phyloP scores from a whole-genome alignment of 2,888 invertebrate genomes.

The Euclidia mi region DNA sequence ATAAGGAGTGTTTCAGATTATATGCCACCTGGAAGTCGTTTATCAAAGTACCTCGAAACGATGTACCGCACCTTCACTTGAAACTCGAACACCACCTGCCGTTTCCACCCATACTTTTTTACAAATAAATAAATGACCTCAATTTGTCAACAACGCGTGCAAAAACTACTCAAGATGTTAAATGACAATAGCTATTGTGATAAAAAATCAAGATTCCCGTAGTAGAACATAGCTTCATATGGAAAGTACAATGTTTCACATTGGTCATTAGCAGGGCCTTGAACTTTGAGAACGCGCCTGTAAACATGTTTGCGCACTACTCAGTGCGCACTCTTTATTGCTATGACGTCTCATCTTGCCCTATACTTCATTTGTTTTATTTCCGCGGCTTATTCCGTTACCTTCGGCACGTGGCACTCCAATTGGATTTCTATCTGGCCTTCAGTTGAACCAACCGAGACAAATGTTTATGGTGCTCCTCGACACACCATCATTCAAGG shows the following conservation, averaged over 20 bases:
- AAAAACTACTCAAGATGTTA: background rate
- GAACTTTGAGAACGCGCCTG: conserved; percentile 83
- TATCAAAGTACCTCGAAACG: conserved; percentile 44
- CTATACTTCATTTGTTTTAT: conserved; percentile 64
- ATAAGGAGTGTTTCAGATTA: conserved; percentile 30
- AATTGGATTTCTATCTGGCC: conserved; percentile 50
- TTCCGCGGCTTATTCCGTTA: conserved; percentile 72
- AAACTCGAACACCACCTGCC: conserved; percentile 56
- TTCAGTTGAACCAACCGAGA: conserved; percentile 43
- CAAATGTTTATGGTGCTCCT: conserved; percentile 49
- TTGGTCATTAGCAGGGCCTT: conserved; percentile 80
- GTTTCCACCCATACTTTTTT: conserved; percentile 24
- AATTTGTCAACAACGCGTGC: conserved; percentile 5
- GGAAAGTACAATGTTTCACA: conserved; percentile 75
- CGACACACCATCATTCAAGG: conserved; percentile 47
- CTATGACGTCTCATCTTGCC: conserved; percentile 74
- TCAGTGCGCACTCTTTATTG: conserved; percentile 81
- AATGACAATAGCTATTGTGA: conserved; percentile 5
- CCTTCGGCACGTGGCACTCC: conserved; percentile 65
- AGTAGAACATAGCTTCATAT: conserved; percentile 53
- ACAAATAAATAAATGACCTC: conserved; percentile 20
- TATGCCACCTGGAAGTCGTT: conserved; percentile 55
- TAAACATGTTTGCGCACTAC: conserved; percentile 87
- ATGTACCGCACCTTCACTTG: conserved; percentile 35
- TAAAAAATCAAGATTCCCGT: conserved; percentile 21